Conservation (phyloP, 2,888 invertebrate species). For the Leucozona laternaria region DNA sequence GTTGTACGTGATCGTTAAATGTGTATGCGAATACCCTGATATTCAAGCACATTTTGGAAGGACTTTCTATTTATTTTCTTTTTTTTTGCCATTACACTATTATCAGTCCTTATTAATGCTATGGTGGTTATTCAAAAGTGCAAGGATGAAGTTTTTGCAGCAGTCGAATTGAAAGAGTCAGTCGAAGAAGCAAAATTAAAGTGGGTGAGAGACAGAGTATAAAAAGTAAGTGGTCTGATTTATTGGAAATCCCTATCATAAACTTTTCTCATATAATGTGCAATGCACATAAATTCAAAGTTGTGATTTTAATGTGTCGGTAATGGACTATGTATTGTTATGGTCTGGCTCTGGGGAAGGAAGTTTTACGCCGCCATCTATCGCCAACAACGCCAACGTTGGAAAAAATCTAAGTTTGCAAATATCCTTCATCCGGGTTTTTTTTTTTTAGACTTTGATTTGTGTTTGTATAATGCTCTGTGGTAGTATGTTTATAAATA, state of each 20-base stretch:
- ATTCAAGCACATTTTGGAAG: constrained; percentile 45
- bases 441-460: constrained; percentile 4
- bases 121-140: constrained; percentile 34
- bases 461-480: neutral
- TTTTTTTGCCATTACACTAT: neutral
- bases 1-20: constrained; percentile 53
- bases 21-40: constrained; percentile 43
- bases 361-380: constrained; percentile 25
- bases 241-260: constrained; percentile 44
- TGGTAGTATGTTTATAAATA: neutral
- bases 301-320: constrained; percentile 63
- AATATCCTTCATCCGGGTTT: constrained; percentile 3
- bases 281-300: constrained; percentile 30
- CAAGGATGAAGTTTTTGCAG: constrained; percentile 41
- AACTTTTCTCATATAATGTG: constrained; percentile 37
- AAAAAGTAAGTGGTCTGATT: constrained; percentile 40
- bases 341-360: neutral
- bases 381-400: neutral
- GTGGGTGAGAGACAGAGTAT: constrained; percentile 3
- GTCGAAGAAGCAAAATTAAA: constrained; percentile 10
- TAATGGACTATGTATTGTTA: constrained; percentile 36
- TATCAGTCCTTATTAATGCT: constrained; percentile 38
- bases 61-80: constrained; percentile 17
- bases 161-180: neutral
- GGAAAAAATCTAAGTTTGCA: constrained; percentile 1